Evolutionary conservation across 1,140 invertebrate species (phyloP), one percentile per base, ranked within the genome.

Genomic region (Hylyphantes graminicola): DNA sequence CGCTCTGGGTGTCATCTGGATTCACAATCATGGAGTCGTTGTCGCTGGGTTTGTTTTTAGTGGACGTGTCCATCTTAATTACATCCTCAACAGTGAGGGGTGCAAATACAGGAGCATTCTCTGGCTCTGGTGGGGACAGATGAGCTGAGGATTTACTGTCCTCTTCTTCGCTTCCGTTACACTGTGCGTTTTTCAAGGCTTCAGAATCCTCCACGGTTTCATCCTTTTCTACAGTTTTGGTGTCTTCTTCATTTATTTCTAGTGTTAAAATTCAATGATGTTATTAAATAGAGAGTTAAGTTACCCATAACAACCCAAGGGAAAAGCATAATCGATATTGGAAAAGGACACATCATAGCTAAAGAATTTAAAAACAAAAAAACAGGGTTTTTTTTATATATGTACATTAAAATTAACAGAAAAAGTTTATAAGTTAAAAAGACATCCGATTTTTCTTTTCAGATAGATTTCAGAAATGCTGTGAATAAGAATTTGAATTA

Each of bases 1-100:
- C 89, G 85, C 88, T 89, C 75, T 89, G 88, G 10, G 88, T 89
- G 76, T 90, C 89, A 85, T 89, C 89, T 48, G 89, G 88, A 85
- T 88, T 87, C 11, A 90, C 89, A 76, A 89, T 88, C 59, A 90
- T 86, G 9, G 89, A 89, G 50, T 88, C 87, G 67, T 88, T 85
- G 64, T 88, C 87, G 72, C 85, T 86, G 10, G 85, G 65, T 76
- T 86, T 78, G 9, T 65, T 59, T 65, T 85, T 77, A 48, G 54
- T 12, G 48, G 54, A 84, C 78, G 85, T 85, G 72, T 87, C 85
- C 65, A 87, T 50, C 75, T 85, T 83, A 19, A 87, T 86, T n/a
- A 75, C 73, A 77, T 87, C 87, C 54, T 86, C 87, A n/a, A 79
- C 70, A 51, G 84, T 87, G 54, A 87, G 74, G 13, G 84, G 82